Base-by-base conservation (phyloP, 1,140 invertebrate genomes). In the Diorhabda elongata region DNA sequence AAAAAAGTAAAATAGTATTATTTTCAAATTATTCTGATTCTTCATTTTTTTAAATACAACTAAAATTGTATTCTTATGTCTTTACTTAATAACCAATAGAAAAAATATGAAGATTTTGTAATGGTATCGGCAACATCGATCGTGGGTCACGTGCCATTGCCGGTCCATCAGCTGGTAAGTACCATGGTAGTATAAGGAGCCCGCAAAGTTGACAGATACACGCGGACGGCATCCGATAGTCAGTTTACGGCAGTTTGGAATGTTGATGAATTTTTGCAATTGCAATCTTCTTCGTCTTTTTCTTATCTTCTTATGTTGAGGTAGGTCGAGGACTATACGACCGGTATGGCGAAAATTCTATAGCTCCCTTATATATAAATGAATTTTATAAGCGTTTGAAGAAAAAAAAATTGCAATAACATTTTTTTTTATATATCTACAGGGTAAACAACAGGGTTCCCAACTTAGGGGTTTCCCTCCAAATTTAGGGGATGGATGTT, bases 111-210 rank as follows among this genome's bases (percentile, higher is more conserved):
- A 52, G 4, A 52, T 52, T 52, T 52, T 52, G 47, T 52, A 52
- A n/a, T 52, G 6, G 47, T 52, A 52, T 4, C 47, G 47, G 47
- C 47, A 52, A 52, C 47, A 52, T 8, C n/a, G 47, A n/a, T 8
- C n/a, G 47, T 52, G 6, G 6, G 47, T 52, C 47, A 52, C 47
- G 47, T 52, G 47, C 47, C 47, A n/a, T 8, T 52, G 47, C n/a
- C 47, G 47, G 47, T 52, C 47, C 47, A 52, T 52, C 47, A 52
- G 47, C 47, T 52, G 47, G 47, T 52, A 52, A 52, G 47, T 52
- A 52, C 47, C 47, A 52, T n/a, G 47, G 47, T 52, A 52, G 47
- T 26, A 52, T 52, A n/a, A 52, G 47, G 47, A 52, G 47, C 47
- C n/a, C 47, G 6, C 6, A 52, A n/a, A 6, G 47, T 52, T 52